phyloP scores from a whole-genome alignment of 1,140 invertebrate species.

The Conus ventricosus region DNA sequence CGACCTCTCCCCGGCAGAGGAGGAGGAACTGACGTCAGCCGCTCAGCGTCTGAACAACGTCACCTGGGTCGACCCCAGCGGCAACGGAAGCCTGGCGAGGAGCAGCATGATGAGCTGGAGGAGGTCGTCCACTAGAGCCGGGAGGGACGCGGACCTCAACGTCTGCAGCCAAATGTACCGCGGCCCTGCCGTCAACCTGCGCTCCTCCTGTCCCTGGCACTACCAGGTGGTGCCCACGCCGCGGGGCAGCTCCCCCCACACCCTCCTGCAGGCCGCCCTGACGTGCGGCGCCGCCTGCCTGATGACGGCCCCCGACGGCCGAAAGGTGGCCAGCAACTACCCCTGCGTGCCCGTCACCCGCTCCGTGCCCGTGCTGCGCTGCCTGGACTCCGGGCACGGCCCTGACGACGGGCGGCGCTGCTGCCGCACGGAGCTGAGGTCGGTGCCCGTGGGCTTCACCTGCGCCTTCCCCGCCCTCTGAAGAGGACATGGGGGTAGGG shows the following conservation, averaged over 20 bases:
- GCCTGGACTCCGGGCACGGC: not conserved
- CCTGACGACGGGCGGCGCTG: not conserved
- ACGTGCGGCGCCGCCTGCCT: slow-evolving; percentile 6
- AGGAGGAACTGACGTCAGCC: no score
- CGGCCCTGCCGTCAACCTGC: not conserved
- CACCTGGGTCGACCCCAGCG: no score
- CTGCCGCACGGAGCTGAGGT: not conserved
- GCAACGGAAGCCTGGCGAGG: not conserved
- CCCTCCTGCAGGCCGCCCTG: not conserved
- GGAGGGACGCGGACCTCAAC: not conserved
- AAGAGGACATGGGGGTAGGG: no score
- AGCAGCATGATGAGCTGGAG: not conserved
- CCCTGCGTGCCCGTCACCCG: slow-evolving; percentile 9
- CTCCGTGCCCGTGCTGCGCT: not conserved
- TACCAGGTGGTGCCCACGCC: not conserved
- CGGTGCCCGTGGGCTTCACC: slow-evolving; percentile 19
- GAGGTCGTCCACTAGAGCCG: not conserved
- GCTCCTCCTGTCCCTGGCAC: slow-evolving; percentile 31
- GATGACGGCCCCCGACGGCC: not conserved
- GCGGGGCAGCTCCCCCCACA: not conserved
- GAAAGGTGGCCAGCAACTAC: not conserved
- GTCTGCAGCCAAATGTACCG: not conserved
- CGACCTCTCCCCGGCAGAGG: no score
- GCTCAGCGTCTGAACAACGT: no score
- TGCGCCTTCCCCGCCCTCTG: not conserved